Evolutionary conservation across 2,113 vertebrate genomes (phyloP), one percentile per base, ranked within the genome.

Genomic region (Mugil cephalus): DNA sequence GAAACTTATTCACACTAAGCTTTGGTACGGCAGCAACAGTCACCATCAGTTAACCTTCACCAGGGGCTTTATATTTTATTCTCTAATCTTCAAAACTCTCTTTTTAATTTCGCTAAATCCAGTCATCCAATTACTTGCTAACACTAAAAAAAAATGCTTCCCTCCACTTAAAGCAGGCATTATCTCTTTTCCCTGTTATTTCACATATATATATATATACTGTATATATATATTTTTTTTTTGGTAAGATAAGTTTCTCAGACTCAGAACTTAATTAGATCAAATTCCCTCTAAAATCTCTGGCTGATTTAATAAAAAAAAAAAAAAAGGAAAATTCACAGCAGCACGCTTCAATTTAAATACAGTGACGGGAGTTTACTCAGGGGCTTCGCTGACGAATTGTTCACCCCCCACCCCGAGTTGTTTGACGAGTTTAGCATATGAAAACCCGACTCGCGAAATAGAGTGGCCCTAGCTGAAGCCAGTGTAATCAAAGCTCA

Each of bases 401-500:
- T 86, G 78, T 80, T 74, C 40, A n/a, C 66, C 21, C 70, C 43
- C 71, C 24, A 30, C 69, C 36, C 53, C 11, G 67, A 69, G 65
- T 39, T 85, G 79, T 87, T 84, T 77, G 82, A 68, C 65, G n/a
- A 69, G 67, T 81, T 92, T 90, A 87, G 80, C 89, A 91, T 91
- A 84, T 89, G 79, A 91, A 91, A 83, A 85, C 70, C 50, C 73
- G 50, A 51, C 43, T 79, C 5, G 30, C 59, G 53, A 82, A 75
- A 69, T 38, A 66, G 59, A 85, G 63, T 74, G 69, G 34, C 62
- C 36, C 18, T 69, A 61, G 77, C 77, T 74, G 50, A 54, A 61
- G 78, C 69, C 56, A 73, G 58, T 73, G 72, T 76, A 66, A 83
- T 84, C 79, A 81, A 70, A 82, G 74, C 66, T 82, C 74, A 85